Conservation (phyloP, 2,113 vertebrate species). For the Eleginops maclovinus region DNA sequence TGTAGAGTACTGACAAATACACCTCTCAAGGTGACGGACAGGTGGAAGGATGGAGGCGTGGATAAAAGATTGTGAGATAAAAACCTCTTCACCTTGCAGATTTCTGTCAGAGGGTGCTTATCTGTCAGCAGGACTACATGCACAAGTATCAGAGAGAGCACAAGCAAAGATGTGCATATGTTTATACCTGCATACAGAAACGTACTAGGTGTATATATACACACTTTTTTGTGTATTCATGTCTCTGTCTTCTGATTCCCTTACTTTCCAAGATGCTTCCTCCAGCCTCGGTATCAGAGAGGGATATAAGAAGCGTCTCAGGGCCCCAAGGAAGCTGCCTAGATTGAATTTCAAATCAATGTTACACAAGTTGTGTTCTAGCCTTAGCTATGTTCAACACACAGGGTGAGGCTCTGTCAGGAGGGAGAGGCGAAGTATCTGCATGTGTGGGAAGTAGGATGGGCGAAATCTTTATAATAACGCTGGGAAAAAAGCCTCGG, state of each 20-base stretch:
- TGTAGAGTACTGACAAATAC: conserved; percentile 22
- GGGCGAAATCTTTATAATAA: conserved; percentile 58
- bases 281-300: conserved; percentile 32
- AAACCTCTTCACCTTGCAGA: conserved; percentile 51
- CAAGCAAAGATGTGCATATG: neutral
- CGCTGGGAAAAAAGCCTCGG: conserved; percentile 22
- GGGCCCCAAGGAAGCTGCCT: conserved; percentile 56
- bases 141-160: conserved; percentile 17
- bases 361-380: conserved; percentile 73
- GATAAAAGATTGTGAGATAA: conserved; percentile 58
- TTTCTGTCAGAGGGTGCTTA: conserved; percentile 51
- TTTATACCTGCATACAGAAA: conserved; percentile 39
- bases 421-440: conserved; percentile 63
- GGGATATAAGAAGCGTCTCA: conserved; percentile 49
- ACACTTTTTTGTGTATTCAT: conserved; percentile 18
- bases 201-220: conserved; percentile 10
- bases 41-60: conserved; percentile 32
- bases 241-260: conserved; percentile 23
- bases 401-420: conserved; percentile 53
- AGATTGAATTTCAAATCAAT: conserved; percentile 79
- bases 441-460: conserved; percentile 69
- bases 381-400: conserved; percentile 68
- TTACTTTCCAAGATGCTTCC: conserved; percentile 20
- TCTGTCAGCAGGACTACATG: conserved; percentile 37
- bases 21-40: conserved; percentile 61